phyloP scores from a whole-genome alignment of 2,113 vertebrate genomes.

The Axis porcinus region DNA sequence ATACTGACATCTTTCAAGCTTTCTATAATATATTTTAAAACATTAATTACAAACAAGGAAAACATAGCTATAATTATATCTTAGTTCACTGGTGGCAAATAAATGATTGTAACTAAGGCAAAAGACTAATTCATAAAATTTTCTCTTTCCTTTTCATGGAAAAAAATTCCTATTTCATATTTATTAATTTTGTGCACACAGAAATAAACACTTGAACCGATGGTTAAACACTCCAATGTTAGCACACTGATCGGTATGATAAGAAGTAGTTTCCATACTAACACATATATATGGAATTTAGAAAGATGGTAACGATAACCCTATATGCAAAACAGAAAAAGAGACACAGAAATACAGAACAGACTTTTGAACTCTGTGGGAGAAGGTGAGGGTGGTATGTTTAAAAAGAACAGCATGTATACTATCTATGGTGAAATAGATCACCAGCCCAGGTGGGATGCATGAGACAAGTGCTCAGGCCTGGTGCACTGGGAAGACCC shows the following conservation, averaged over 20 bases:
- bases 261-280: background rate
- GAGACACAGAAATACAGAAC: too few species aligned
- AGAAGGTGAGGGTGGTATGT: too few species aligned
- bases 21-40: background rate
- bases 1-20: background rate
- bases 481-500: too few species aligned
- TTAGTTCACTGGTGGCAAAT: background rate
- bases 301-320: too few species aligned
- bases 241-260: background rate
- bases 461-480: too few species aligned
- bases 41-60: background rate
- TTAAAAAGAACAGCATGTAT: too few species aligned
- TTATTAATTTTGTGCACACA: background rate
- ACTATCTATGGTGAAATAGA: too few species aligned
- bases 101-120: background rate
- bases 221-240: background rate
- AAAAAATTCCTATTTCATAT: background rate
- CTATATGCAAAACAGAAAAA: too few species aligned
- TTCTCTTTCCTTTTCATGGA: background rate
- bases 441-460: too few species aligned
- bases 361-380: too few species aligned
- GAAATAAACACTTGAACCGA: background rate
- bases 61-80: background rate
- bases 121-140: conserved; percentile 4
- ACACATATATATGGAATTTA: too few species aligned